phyloP scores from a whole-genome alignment of 1,140 invertebrate species.

The Eumaeus atala region DNA sequence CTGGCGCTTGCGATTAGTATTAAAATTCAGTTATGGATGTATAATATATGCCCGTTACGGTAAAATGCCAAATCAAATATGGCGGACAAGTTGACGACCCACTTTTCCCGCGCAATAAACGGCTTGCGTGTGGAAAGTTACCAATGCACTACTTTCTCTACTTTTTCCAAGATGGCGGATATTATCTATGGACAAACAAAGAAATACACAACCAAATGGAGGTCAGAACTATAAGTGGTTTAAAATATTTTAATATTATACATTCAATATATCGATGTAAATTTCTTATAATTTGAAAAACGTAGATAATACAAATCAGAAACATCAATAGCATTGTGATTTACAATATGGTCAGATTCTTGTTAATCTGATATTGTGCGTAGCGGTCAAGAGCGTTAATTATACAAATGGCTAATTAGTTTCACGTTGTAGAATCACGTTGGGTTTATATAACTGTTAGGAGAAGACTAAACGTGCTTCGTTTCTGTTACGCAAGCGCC shows the following conservation, averaged over 20 bases:
- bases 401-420: conserved; percentile 39
- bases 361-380: neutral
- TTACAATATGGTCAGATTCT: no score
- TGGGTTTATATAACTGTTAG: conserved; percentile 65
- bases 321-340: no score
- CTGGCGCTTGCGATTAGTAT: neutral
- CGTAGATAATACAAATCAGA: no score
- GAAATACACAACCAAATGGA: conserved; percentile 1
- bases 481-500: conserved; percentile 56
- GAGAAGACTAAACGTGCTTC: conserved; percentile 53
- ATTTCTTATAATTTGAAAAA: no score
- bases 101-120: conserved; percentile 64
- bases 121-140: conserved; percentile 69
- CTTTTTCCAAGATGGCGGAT: conserved; percentile 70
- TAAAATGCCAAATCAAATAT: conserved; percentile 65
- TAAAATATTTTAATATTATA: no score
- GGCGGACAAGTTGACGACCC: conserved; percentile 58
- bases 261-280: no score
- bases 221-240: neutral
- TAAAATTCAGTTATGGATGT: neutral
- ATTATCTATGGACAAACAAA: conserved; percentile 51
- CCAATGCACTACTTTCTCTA: conserved; percentile 72
- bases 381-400: conserved; percentile 44
- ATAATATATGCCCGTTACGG: conserved; percentile 25
- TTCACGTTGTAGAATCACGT: conserved; percentile 60